Evolutionary conservation across 2,113 vertebrate genomes (phyloP).

Genomic region (Lynx canadensis): DNA sequence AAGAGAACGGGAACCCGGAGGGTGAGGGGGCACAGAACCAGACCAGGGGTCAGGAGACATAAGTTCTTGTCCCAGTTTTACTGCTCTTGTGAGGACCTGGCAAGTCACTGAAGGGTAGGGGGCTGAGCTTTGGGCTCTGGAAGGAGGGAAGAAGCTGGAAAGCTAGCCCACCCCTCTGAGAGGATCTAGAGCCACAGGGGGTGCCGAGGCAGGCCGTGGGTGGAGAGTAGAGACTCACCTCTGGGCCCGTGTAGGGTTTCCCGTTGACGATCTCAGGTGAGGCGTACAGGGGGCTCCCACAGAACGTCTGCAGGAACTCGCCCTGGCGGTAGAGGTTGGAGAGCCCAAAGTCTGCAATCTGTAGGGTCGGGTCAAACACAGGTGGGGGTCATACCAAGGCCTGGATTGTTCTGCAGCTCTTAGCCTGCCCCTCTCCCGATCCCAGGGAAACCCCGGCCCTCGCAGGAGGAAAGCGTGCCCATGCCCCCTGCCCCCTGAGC

Average conservation of each 20-base stretch:
- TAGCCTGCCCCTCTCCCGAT: neutral
- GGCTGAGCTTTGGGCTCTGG: neutral
- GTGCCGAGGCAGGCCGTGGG: neutral
- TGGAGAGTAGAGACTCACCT: constrained; percentile 80
- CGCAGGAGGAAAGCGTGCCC: neutral
- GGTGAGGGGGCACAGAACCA: neutral
- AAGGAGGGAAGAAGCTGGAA: neutral
- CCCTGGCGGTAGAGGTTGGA: constrained; percentile 95
- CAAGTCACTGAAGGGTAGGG: neutral
- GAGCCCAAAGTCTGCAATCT: constrained; percentile 98
- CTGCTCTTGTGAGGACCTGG: neutral
- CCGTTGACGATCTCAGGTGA: constrained; percentile 98
- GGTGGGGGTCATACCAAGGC: neutral
- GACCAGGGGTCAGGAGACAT: neutral
- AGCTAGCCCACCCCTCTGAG: neutral
- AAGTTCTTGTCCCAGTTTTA: neutral
- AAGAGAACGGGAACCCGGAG: neutral
- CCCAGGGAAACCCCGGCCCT: neutral
- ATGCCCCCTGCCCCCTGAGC: neutral
- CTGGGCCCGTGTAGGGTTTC: constrained; percentile 92
- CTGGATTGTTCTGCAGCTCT: neutral
- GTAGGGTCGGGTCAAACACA: neutral
- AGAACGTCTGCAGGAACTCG: constrained; percentile 95
- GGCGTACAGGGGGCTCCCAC: constrained; percentile 96
- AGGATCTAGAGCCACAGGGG: neutral